A percentile compares a stretch with the other conserved stretches of the same genome.
phyloP scores from a whole-genome alignment of 1,140 invertebrate species.

The Popillia japonica region DNA sequence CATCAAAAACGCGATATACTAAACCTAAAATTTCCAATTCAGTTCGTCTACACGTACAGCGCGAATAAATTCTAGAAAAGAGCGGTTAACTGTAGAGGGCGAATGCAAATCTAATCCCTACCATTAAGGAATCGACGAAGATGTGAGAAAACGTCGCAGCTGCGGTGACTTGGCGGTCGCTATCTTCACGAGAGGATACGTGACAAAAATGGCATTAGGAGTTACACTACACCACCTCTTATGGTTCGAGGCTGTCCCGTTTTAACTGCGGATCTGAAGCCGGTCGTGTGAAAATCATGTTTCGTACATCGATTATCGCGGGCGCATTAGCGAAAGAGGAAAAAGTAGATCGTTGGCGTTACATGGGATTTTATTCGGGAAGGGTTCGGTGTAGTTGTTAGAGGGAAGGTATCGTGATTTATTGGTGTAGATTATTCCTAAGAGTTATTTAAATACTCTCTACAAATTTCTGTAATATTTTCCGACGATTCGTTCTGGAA shows the following conservation, averaged over 20 bases:
- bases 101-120: constrained; percentile 10
- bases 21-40: too few species aligned
- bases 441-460: too few species aligned
- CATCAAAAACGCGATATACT: too few species aligned
- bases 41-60: too few species aligned
- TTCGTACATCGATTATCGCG: background rate
- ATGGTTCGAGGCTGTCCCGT: background rate
- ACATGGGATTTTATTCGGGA: background rate
- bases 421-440: background rate
- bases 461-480: too few species aligned
- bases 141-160: background rate
- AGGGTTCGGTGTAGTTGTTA: background rate
- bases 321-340: background rate
- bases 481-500: too few species aligned
- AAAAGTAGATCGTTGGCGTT: background rate
- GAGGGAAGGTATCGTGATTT: background rate
- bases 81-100: background rate
- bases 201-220: constrained; percentile 18
- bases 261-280: background rate
- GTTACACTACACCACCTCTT: background rate
- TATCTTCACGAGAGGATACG: background rate
- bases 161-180: background rate
- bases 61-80: background rate
- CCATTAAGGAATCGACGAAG: constrained; percentile 17
- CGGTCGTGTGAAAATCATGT: constrained; percentile 13